Percentiles rank a stretch among this genome's conserved stretches.
Conservation (phyloP, 2,113 vertebrate genomes). For the Dromaius novaehollandiae region DNA sequence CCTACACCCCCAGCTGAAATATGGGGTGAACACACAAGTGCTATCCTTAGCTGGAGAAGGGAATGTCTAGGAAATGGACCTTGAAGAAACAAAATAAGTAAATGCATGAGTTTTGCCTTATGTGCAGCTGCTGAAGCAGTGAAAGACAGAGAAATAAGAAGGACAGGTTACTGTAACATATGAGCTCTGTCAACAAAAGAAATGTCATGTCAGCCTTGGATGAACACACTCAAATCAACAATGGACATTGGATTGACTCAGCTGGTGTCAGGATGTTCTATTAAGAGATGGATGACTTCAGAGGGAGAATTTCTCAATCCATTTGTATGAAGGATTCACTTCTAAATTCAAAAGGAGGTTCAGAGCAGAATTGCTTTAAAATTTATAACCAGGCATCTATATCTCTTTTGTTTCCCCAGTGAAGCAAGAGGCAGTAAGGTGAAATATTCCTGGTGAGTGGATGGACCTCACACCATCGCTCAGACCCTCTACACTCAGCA, state of each 20-base stretch:
- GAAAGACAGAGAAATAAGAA: conserved; percentile 42
- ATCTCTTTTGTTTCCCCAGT: conserved; percentile 13
- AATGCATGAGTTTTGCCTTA: conserved; percentile 25
- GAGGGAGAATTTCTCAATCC: conserved; percentile 60
- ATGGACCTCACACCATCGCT: neutral
- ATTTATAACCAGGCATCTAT: conserved; percentile 50
- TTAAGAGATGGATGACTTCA: conserved; percentile 42
- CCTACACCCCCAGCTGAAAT: neutral
- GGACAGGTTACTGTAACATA: conserved; percentile 33
- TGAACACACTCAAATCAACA: conserved; percentile 53
- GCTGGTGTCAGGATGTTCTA: conserved; percentile 36
- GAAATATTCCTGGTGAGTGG: neutral
- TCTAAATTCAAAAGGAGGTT: conserved; percentile 48
- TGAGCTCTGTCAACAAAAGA: conserved; percentile 57
- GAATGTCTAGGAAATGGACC: conserved; percentile 7
- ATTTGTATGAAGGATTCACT: conserved; percentile 43
- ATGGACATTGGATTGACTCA: conserved; percentile 52
- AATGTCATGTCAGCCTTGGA: conserved; percentile 65
- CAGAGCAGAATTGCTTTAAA: conserved; percentile 53
- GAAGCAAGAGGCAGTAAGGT: neutral
- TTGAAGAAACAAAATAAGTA: neutral
- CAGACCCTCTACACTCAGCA: conserved; percentile 2
- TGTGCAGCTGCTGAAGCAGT: conserved; percentile 11
- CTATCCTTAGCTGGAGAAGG: neutral
- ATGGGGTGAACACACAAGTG: neutral